Conservation (phyloP, 2,113 vertebrate genomes). For the Hucho hucho region DNA sequence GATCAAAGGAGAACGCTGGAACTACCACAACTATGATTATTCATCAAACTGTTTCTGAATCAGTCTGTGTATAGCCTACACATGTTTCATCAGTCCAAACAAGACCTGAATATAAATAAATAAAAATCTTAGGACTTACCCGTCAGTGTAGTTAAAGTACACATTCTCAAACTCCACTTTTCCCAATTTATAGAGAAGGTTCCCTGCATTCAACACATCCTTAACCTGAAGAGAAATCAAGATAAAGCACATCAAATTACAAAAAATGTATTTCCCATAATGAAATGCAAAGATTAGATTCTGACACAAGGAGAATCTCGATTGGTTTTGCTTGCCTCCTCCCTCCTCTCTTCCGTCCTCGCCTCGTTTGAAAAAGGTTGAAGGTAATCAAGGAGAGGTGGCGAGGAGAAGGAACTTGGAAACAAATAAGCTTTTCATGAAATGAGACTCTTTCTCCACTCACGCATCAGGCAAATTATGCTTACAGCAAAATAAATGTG, state of each 20-base stretch:
- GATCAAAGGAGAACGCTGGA: not conserved
- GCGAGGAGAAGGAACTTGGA: no score
- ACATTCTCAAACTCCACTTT: constrained; percentile 91
- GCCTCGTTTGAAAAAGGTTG: no score
- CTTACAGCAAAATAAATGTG: no score
- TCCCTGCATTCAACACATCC: constrained; percentile 80
- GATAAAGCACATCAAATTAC: not conserved
- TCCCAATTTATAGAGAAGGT: constrained; percentile 75
- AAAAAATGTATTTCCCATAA: not conserved
- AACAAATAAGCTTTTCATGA: no score
- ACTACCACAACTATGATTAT: not conserved
- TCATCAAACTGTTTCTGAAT: no score
- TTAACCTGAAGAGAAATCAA: constrained; percentile 76
- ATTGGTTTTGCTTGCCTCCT: no score
- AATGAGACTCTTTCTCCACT: no score
- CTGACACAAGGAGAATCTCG: not conserved
- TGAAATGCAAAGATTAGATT: not conserved
- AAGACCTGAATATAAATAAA: not conserved
- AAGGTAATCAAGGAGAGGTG: no score
- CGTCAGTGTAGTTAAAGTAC: constrained; percentile 85
- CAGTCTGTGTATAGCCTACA: no score
- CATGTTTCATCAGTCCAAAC: not conserved
- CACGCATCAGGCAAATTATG: no score
- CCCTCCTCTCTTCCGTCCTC: no score
- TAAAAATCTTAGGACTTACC: constrained; percentile 67